Conservation (phyloP, 2,113 vertebrate genomes). For the Xerus inauris region DNA sequence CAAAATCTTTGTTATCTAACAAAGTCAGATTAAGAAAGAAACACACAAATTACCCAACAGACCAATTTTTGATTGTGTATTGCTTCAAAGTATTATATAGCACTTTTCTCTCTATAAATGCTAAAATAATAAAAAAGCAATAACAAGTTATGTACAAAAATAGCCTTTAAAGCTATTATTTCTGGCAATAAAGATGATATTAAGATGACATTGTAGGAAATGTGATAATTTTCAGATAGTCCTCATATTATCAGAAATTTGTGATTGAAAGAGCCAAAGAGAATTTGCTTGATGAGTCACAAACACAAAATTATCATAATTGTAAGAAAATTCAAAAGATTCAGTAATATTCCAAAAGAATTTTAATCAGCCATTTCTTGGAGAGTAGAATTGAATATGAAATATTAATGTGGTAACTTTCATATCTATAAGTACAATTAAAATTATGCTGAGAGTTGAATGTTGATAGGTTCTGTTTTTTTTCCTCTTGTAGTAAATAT, state of each 20-base stretch:
- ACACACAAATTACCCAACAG: background rate
- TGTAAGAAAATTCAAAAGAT: conserved; percentile 16
- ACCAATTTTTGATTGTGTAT: background rate
- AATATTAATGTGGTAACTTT: conserved; percentile 7
- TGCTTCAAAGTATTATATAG: background rate
- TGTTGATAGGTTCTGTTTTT: conserved; percentile 38
- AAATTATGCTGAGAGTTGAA: background rate
- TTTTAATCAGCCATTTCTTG: conserved; percentile 47
- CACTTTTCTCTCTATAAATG: background rate
- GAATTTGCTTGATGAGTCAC: background rate
- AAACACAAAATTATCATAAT: conserved; percentile 7
- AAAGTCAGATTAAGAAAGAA: background rate
- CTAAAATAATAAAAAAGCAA: background rate
- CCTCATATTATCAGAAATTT: conserved; percentile 15
- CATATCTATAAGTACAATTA: background rate
- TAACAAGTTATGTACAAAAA: background rate
- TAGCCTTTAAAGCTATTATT: background rate
- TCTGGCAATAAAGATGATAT: background rate
- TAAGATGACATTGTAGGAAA: background rate
- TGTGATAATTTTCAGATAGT: background rate
- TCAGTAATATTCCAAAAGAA: conserved; percentile 42
- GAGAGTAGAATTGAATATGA: background rate
- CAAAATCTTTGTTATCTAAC: background rate
- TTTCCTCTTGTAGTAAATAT: background rate
- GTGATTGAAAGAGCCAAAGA: background rate